These are phyloP conservation scores for Muscicapa comitata DNA, from an alignment of 2,797 vertebrate genomes.

Conservation along the genomic window DNA sequence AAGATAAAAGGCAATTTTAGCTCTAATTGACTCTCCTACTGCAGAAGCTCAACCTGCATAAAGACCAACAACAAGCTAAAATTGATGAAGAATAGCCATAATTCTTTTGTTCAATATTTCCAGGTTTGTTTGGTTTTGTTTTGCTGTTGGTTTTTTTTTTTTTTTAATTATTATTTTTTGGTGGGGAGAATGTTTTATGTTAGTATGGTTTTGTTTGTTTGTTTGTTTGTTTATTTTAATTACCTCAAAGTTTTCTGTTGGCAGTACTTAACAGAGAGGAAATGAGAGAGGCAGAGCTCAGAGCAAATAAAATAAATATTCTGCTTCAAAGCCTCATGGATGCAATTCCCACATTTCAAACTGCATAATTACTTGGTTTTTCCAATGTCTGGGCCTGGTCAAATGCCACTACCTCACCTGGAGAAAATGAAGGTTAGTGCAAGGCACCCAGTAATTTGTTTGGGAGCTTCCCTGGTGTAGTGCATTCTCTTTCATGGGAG, in stretches of 20 bases:
- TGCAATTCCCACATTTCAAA: background rate
- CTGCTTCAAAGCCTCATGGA: background rate
- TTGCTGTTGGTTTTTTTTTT: no score
- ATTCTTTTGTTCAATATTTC: background rate
- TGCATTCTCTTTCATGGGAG: background rate
- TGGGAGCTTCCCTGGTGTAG: background rate
- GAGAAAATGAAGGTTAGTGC: background rate
- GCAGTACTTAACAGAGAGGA: background rate
- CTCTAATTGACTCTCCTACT: background rate
- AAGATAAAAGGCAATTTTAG: background rate
- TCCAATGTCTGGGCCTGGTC: background rate
- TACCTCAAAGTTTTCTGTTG: background rate
- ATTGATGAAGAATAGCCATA: background rate
- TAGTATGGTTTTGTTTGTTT: no score
- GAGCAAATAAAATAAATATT: background rate
- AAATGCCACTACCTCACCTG: background rate
- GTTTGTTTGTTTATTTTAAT: background rate
- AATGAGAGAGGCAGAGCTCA: background rate
- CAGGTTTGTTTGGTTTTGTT: fast-evolving
- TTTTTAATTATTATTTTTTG: background rate
- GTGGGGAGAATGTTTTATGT: background rate
- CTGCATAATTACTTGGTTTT: background rate
- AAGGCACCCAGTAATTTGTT: background rate
- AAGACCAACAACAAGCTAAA: background rate
- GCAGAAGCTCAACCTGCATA: background rate